Evolutionary conservation across 1,140 invertebrate genomes (phyloP), one percentile per base, ranked within the genome.

Genomic region (Acromyrmex charruanus): DNA sequence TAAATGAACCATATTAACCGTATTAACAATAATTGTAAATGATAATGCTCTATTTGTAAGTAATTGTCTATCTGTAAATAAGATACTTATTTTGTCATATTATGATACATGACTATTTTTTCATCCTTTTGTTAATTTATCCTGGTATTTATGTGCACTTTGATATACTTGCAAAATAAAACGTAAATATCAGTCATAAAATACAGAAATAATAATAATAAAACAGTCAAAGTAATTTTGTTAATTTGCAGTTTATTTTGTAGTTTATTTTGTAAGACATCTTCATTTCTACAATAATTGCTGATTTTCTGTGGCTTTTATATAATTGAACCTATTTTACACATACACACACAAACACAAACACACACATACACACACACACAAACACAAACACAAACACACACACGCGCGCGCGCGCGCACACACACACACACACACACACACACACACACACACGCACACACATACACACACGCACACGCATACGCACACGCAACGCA

Each of bases 211-310:
- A 39, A 39, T 39, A 39, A n/a, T 12, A 21, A 35, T 39, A 16
- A 55, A 35, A 53, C 35, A 10, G 6, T 71, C 39, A 14, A 10
- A 16, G 7, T 49, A 59, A 63, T 63, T 91, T 75, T 86, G 87
- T 93, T 92, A 91, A 88, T 93, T 92, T 91, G 93, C 87, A 92
- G 81, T 93, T 93, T 94, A 94, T 94, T 94, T 93, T 88, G 86
- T 92, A 93, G 81, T 93, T 93, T 94, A 94, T 94, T 94, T 93
- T 88, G 86, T 92, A 93, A 94, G 93, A 94, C 93, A 94, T 92
- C 88, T 88, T 94, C 90, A 88, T 93, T 94, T 93, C 93, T 94
- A 94, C 93, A 94, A 86, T 93, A 93, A 93, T 94, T 93, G 92
- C 69, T 93, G 91, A 89, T 92, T 93, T 84, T 49, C 55, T 79